phyloP scores from a whole-genome alignment of 2,113 vertebrate species.

The Tetrax tetrax region DNA sequence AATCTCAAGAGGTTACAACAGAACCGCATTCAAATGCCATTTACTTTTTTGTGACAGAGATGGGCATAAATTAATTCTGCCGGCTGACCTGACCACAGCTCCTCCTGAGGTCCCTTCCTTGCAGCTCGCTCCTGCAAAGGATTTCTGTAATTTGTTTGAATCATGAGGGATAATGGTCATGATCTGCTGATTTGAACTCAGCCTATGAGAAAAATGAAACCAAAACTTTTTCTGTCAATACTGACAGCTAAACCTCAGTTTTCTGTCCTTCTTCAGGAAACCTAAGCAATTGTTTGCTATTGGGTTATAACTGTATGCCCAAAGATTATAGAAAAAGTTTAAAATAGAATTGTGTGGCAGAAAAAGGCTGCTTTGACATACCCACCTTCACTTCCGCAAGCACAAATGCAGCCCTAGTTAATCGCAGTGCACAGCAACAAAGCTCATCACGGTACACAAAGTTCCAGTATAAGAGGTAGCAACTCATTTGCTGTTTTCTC shows the following conservation, averaged over 20 bases:
- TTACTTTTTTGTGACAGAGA: neutral
- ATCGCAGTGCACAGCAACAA: neutral
- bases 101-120: neutral
- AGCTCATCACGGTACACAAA: neutral
- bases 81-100: neutral
- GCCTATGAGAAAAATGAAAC: neutral
- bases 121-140: neutral
- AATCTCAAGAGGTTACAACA: neutral
- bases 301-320: neutral
- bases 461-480: neutral
- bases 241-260: neutral
- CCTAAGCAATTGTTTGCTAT: neutral
- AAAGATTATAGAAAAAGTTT: neutral
- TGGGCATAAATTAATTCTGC: neutral
- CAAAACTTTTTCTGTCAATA: neutral
- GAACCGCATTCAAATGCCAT: constrained; percentile 4
- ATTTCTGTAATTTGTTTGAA: neutral
- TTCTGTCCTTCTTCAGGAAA: neutral
- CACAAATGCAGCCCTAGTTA: neutral
- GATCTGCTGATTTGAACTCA: neutral
- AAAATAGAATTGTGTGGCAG: neutral
- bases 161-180: neutral
- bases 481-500: neutral
- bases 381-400: neutral
- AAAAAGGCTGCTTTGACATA: neutral